Base-by-base conservation (phyloP, 1,140 invertebrate species). In the Scaptomyza graminum region DNA sequence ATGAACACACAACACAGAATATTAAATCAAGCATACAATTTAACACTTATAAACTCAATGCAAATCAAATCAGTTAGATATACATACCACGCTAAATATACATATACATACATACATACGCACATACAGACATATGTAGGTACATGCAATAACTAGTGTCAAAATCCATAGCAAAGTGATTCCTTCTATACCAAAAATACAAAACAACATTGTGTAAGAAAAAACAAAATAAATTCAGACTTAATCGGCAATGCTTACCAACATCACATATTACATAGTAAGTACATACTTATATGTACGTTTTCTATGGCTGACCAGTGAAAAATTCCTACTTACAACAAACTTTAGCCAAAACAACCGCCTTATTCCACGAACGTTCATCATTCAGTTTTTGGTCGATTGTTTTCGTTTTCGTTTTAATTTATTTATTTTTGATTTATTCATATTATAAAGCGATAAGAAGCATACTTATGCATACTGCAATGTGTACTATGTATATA, bases 211-310 rank as follows among this genome's bases (percentile, higher is more conserved):
- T n/a, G n/a, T n/a, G n/a, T n/a, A n/a, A 39, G 57, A n/a, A 51
- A 25, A 55, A 55, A 50, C 1, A n/a, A 34, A 15, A 51, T 37
- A 47, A 47, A 18, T 3, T 39, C 12, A n/a, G 12, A 41, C 37
- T 5, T 41, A 5, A n/a, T 41, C 12, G 37, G 11, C 37, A 41
- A 41, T 41, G 37, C 37, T n/a, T 50, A 56, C 9, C 18, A 15
- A 64, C 49, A 47, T 50, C 54, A 18, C 18, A 18, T 44, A 18
- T 34, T 34, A 34, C 31, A 34, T 34, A 34, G 31, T 9, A 9
- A 34, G 31, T 34, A 34, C 31, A 34, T 34, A 34, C 0, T 25
- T 60, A 57, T 61, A 54, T 69, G 44, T 63, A 69, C 68, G 57
- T 54, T 41, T 41, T n/a, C n/a, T 41, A 41, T n/a, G 37, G 37